These are phyloP conservation scores for Troides oblongomaculatus DNA, from an alignment of 2,888 invertebrate genomes.

Conservation along the genomic window DNA sequence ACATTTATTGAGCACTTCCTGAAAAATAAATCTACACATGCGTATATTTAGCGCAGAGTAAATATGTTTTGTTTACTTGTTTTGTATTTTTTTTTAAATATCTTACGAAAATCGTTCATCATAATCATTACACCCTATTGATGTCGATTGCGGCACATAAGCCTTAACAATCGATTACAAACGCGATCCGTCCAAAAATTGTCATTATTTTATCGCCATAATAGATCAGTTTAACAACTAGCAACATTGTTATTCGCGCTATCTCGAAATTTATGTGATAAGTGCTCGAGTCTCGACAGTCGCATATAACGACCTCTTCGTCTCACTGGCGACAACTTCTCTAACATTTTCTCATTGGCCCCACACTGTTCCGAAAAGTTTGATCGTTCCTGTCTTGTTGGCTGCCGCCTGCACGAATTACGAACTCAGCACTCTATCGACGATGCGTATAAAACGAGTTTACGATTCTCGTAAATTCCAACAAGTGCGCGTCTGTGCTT, in stretches of 20 bases:
- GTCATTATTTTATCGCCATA: slow-evolving; percentile 47
- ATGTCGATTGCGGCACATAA: background rate
- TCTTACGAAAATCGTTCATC: background rate
- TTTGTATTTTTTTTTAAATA: background rate
- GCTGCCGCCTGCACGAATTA: slow-evolving; percentile 66
- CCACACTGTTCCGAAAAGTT: slow-evolving; percentile 66
- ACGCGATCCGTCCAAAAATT: background rate
- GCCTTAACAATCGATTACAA: background rate
- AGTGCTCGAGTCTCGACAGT: slow-evolving; percentile 55
- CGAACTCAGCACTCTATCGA: slow-evolving; percentile 66
- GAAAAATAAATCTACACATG: slow-evolving; percentile 33
- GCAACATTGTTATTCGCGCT: slow-evolving; percentile 61
- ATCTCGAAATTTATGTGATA: slow-evolving; percentile 60
- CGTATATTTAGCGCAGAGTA: background rate
- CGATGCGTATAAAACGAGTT: slow-evolving; percentile 75
- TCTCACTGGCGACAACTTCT: slow-evolving; percentile 68
- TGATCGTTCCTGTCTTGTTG: slow-evolving; percentile 67
- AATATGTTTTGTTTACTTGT: slow-evolving; percentile 8
- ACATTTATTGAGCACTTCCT: slow-evolving; percentile 62
- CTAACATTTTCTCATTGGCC: slow-evolving; percentile 72
- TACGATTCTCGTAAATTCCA: slow-evolving; percentile 60
- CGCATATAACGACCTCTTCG: slow-evolving; percentile 66
- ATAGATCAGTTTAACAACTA: slow-evolving; percentile 49
- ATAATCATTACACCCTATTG: background rate
- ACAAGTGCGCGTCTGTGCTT: slow-evolving; percentile 50